A percentile compares a stretch with the other conserved stretches of the same genome.
phyloP scores from a whole-genome alignment of 2,888 invertebrate genomes.

The Melinopterus prodromus region DNA sequence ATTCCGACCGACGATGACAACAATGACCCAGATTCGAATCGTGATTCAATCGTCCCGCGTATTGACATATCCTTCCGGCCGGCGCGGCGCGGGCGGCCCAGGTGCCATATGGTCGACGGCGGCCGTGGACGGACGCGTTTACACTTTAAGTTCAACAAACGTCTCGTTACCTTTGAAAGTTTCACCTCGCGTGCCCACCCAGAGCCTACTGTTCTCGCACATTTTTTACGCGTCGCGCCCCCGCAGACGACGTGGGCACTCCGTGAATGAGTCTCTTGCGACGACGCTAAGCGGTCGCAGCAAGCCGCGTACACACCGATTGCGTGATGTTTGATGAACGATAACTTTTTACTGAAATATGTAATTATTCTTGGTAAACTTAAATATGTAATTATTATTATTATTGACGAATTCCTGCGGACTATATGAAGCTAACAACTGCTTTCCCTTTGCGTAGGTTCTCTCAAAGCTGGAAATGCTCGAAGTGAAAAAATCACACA shows the following conservation, averaged over 20 bases:
- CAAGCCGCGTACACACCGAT: neutral
- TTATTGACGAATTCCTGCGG: too few species aligned
- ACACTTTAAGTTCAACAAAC: neutral
- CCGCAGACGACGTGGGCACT: neutral
- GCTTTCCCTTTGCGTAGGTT: too few species aligned
- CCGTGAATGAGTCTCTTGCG: neutral
- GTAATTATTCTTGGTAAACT: too few species aligned
- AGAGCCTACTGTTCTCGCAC: neutral
- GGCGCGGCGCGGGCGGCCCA: neutral
- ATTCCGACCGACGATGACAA: neutral
- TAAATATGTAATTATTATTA: too few species aligned
- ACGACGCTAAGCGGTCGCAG: neutral
- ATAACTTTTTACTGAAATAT: too few species aligned
- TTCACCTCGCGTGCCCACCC: neutral
- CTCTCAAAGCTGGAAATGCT: too few species aligned
- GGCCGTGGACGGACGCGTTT: neutral
- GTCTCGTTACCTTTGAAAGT: neutral
- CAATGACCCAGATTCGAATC: neutral
- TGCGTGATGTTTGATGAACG: neutral
- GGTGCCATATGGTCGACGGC: neutral
- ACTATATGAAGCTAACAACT: too few species aligned
- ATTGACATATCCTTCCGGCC: neutral
- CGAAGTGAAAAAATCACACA: too few species aligned
- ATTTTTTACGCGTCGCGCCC: neutral
- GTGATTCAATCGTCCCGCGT: neutral